phyloP scores from a whole-genome alignment of 2,888 invertebrate genomes.

The Eilema griseolum region DNA sequence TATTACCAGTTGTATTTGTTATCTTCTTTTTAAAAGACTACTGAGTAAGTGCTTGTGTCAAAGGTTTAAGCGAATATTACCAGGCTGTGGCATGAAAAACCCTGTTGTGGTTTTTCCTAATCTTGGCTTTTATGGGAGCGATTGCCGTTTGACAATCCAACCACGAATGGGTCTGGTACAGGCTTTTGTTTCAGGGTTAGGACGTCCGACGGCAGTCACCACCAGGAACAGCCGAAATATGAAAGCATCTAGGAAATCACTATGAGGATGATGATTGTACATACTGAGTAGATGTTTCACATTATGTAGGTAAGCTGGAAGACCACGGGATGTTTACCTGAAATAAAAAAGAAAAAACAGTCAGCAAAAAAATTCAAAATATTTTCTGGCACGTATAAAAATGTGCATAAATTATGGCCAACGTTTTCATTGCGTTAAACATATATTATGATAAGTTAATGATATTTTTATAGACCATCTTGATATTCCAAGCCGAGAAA shows the following conservation, averaged over 20 bases:
- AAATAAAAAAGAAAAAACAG: slow-evolving; percentile 8
- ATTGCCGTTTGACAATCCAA: too few species aligned
- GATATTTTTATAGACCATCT: slow-evolving; percentile 4
- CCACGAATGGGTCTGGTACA: too few species aligned
- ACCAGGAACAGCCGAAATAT: too few species aligned
- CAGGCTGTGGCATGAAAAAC: too few species aligned
- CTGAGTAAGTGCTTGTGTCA: not conserved
- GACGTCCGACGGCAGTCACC: too few species aligned
- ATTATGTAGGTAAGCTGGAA: not conserved
- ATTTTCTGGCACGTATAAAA: not conserved
- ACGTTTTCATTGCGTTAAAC: slow-evolving; percentile 1
- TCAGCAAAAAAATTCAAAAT: slow-evolving; percentile 5
- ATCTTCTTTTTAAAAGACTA: not conserved
- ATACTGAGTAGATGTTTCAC: not conserved
- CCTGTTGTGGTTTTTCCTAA: too few species aligned
- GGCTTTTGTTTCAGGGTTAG: too few species aligned
- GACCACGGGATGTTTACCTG: slow-evolving; percentile 20
- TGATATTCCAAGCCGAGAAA: not conserved
- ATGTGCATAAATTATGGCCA: not conserved
- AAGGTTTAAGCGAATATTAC: not conserved
- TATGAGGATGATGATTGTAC: not conserved
- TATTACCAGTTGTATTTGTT: slow-evolving; percentile 1
- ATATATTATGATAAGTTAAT: slow-evolving; percentile 5
- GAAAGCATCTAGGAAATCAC: too few species aligned
- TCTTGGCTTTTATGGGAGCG: too few species aligned